phyloP scores from a whole-genome alignment of 2,113 vertebrate genomes.

The Mustela nigripes region DNA sequence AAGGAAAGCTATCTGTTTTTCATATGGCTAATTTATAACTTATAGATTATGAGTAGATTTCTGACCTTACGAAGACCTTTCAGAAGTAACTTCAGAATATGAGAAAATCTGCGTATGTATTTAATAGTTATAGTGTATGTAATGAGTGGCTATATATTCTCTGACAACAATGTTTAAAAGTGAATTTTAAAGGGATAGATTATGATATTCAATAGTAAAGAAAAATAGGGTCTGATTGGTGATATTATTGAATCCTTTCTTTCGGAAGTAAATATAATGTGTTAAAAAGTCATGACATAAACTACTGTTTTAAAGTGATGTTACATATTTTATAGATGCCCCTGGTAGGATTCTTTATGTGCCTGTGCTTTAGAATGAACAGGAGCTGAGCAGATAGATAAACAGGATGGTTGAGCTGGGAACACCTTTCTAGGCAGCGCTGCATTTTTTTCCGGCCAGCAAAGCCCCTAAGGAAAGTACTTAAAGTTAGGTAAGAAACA shows the following conservation, averaged over 20 bases:
- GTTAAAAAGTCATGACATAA: constrained; percentile 77
- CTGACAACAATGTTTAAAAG: background rate
- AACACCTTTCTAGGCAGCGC: background rate
- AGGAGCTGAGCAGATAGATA: constrained; percentile 26
- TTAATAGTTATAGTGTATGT: background rate
- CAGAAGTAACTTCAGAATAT: background rate
- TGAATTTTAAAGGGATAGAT: background rate
- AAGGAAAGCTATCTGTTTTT: background rate
- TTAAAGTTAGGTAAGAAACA: constrained; percentile 71
- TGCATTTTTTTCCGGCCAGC: constrained; percentile 32
- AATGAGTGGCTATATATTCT: background rate
- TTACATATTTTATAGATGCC: constrained; percentile 58
- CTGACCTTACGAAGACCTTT: background rate
- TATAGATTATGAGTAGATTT: constrained; percentile 31
- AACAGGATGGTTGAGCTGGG: constrained; percentile 60
- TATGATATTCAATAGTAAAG: constrained; percentile 34
- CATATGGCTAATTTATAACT: background rate
- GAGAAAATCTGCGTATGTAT: background rate
- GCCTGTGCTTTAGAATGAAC: constrained; percentile 45
- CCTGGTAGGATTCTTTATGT: constrained; percentile 67
- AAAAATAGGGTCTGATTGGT: constrained; percentile 39
- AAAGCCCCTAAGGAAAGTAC: constrained; percentile 47
- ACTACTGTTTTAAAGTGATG: constrained; percentile 63
- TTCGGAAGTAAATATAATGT: constrained; percentile 72
- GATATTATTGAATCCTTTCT: constrained; percentile 71